Percentiles rank a stretch among this genome's conserved stretches.
phyloP scores from a whole-genome alignment of 2,113 vertebrate genomes.

The Pimephales promelas region DNA sequence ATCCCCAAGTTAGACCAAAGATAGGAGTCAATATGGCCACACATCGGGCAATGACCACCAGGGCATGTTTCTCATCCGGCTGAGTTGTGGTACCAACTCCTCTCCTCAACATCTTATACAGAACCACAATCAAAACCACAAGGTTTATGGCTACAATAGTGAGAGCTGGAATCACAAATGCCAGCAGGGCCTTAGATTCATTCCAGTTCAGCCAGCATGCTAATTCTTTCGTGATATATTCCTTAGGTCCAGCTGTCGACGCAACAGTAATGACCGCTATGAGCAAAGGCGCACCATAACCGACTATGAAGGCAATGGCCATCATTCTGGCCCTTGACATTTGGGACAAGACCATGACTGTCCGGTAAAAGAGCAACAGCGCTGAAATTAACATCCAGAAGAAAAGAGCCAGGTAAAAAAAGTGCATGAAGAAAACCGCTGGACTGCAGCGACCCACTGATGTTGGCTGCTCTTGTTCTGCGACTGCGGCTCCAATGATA shows the following conservation, averaged over 20 bases:
- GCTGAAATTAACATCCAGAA: conserved; percentile 92
- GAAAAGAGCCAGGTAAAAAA: conserved; percentile 88
- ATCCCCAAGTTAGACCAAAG: conserved; percentile 82
- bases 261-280: conserved; percentile 81
- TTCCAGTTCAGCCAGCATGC: conserved; percentile 90
- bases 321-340: neutral
- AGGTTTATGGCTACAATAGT: conserved; percentile 82
- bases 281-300: conserved; percentile 48
- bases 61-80: conserved; percentile 68
- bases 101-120: conserved; percentile 80
- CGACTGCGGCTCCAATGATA: conserved; percentile 70
- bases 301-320: neutral
- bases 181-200: conserved; percentile 80
- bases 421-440: conserved; percentile 86
- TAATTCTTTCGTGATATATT: conserved; percentile 67
- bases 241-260: conserved; percentile 70
- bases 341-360: neutral
- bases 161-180: conserved; percentile 83
- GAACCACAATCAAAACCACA: conserved; percentile 79
- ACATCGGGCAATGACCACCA: conserved; percentile 75
- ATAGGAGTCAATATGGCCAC: conserved; percentile 78
- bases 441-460: conserved; percentile 72
- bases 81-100: conserved; percentile 60
- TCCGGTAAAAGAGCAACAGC: conserved; percentile 65
- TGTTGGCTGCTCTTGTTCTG: conserved; percentile 23